Evolutionary conservation across 2,797 vertebrate species (phyloP).

Genomic region (Trichosurus vulpecula): DNA sequence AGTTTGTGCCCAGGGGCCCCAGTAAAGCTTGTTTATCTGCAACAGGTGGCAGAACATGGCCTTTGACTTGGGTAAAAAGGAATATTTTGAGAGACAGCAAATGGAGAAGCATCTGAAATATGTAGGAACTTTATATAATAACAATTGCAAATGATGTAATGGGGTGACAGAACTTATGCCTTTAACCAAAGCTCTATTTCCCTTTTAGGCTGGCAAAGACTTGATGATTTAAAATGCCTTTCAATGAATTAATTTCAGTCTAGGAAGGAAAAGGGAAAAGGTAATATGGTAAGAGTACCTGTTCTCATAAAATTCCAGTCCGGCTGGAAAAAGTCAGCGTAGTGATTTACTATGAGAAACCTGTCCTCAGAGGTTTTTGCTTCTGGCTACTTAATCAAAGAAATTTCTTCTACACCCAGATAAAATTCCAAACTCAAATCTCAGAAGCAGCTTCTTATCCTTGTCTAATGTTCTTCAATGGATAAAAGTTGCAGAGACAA

Average conservation of each 20-base stretch:
- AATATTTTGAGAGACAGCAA: conserved; percentile 55
- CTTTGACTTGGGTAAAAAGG: conserved; percentile 53
- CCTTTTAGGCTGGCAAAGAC: conserved; percentile 59
- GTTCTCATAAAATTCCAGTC: conserved; percentile 66
- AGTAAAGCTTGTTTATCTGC: conserved; percentile 59
- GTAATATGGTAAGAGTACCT: conserved; percentile 67
- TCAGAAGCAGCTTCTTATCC: conserved; percentile 5
- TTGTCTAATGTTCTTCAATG: conserved; percentile 11
- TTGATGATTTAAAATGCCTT: conserved; percentile 43
- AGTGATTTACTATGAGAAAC: conserved; percentile 60
- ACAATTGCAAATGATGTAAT: conserved; percentile 27
- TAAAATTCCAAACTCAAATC: conserved; percentile 32
- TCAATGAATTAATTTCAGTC: conserved; percentile 68
- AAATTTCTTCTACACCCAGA: conserved; percentile 43
- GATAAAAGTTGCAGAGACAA: neutral
- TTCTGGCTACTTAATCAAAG: conserved; percentile 36
- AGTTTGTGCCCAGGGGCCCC: conserved; percentile 26
- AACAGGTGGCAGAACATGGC: conserved; percentile 56
- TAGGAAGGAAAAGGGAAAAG: conserved; percentile 52
- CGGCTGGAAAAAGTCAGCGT: conserved; percentile 61
- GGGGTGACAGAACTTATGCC: conserved; percentile 9
- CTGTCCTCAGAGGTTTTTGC: conserved; percentile 44
- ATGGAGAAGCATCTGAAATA: conserved; percentile 68
- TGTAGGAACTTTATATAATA: conserved; percentile 45
- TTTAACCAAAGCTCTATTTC: conserved; percentile 57